Base-by-base conservation (phyloP, 2,888 invertebrate species). In the Rapana venosa region DNA sequence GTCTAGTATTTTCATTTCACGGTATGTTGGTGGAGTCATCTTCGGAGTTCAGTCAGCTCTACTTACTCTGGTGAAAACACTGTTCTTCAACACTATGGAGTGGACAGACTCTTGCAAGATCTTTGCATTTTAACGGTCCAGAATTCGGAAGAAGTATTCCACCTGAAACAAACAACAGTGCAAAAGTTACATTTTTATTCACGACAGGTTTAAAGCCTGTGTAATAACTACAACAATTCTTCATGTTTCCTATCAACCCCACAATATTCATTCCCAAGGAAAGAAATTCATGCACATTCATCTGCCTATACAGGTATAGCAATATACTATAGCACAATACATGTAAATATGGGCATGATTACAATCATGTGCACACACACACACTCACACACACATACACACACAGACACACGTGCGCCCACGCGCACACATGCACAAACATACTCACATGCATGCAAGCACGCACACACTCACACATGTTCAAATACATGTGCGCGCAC, bases 131-230 rank as follows among this genome's bases (percentile, higher is more conserved):
- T 35, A 88, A 47, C 70, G 26, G 20, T 74, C 35, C 74, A 88
- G 32, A 70, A 36, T 77, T 77, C 94, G 95, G 93, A 96, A 96
- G 94, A 96, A 96, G 92, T 96, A 96, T 93, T 96, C 95, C 89
- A 95, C 95, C 96, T 96, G 94, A 89, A 94, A 94, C 90, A 84
- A 86, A 87, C 90, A 81, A 36, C 22, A 26, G 11, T 11, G 8
- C 17, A 79, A 32, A 26, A 17, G 15, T 32, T 35, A 32, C 1
- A 17, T 32, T 79, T 30, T 17, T 20, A 32, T 20, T 32, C 32
- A 32, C 32, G 77, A 32, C 30, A 79, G 5, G 32, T 13, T n/a
- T 35, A 79, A 13, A 30, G 13, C 0, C 6, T n/a, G 1, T n/a
- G n/a, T 4, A 26, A 26, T 13, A 74, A n/a, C n/a, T 11, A 74